Evolutionary conservation across 2,113 vertebrate genomes (phyloP), one percentile per base, ranked within the genome.

Genomic region (Melierax canorus): DNA sequence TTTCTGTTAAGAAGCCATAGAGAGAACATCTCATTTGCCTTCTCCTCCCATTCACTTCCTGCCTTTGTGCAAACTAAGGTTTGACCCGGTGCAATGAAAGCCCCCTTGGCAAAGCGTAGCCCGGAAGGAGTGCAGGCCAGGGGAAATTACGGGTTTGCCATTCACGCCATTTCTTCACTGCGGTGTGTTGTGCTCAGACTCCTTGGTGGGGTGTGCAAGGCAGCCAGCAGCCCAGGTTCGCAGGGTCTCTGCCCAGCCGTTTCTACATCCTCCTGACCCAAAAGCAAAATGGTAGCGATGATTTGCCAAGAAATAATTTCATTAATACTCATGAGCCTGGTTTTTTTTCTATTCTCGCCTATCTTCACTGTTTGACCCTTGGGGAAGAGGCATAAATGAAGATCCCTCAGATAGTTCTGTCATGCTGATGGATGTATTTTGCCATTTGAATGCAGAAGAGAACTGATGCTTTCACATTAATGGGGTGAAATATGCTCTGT

Each of bases 1-100:
- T 50, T 76, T 94, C 83, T 94, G 43, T 56, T 46, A 58, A 80
- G 77, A 58, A 82, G 69, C 41, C 73, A 26, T 7, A 48, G 32
- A 15, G 55, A 78, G 51, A 90, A 41, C 58, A 86, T 17, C 91
- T 96, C 85, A 97, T 97, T 96, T 97, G 96, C 95, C 59, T 92
- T 92, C 84, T 72, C 51, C 84, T 75, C 51, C 77, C 2, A 0
- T 83, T 88, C 41, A 46, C 55, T 95, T 96, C 95, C 96, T 97
- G 86, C 46, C 77, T 23, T 10, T 95, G 91, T 96, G 93, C 81
- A 96, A 94, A 94, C 48, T 41, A 26, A 43, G 63, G 41, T 62
- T 67, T 82, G 77, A 69, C 73, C 50, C 11, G 27, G 22, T 30
- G 27, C 68, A 39, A 34, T 4, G 26, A 55, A 71, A 87, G 64